Evolutionary conservation across 1,140 invertebrate genomes (phyloP).

Genomic region (Drosophila takahashii): DNA sequence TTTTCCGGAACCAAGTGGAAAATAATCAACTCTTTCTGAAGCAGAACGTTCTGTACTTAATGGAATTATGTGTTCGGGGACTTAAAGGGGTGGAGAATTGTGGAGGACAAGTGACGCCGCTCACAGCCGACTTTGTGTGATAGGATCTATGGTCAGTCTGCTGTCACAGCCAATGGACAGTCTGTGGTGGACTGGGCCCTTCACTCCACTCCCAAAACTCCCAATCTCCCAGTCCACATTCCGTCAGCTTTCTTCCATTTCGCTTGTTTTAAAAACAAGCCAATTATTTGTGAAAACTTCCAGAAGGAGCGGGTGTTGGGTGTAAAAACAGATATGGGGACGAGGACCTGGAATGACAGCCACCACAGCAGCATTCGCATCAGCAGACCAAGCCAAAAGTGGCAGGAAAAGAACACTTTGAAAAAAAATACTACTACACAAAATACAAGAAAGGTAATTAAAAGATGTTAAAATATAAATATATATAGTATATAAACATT

Average conservation of each 20-base stretch:
- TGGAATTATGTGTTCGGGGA: slow-evolving; percentile 20
- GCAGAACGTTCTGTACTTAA: slow-evolving; percentile 13
- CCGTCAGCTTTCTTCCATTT: slow-evolving; percentile 33
- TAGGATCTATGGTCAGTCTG: slow-evolving; percentile 26
- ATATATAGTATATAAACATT: too few relatives aligned
- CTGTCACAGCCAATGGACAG: slow-evolving; percentile 34
- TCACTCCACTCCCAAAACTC: background rate
- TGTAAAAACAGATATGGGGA: slow-evolving; percentile 2
- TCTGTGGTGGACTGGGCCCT: background rate
- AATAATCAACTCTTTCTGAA: slow-evolving; percentile 21
- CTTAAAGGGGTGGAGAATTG: background rate
- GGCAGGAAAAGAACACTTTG: slow-evolving; percentile 9
- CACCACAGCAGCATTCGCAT: slow-evolving; percentile 2
- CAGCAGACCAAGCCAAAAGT: slow-evolving; percentile 23
- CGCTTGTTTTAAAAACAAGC: slow-evolving; percentile 64
- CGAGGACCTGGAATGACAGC: slow-evolving; percentile 21
- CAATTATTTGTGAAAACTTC: slow-evolving; percentile 69
- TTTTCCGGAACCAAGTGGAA: background rate
- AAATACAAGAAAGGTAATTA: too few relatives aligned
- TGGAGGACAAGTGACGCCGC: background rate
- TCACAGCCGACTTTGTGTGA: slow-evolving; percentile 20
- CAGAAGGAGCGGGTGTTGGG: slow-evolving; percentile 7
- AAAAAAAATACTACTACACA: background rate
- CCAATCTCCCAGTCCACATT: slow-evolving; percentile 20
- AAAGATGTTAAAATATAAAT: too few relatives aligned